Evolutionary conservation across 2,888 invertebrate genomes (phyloP), one percentile per base, ranked within the genome.

Genomic region (Chymomyza fuscimana): DNA sequence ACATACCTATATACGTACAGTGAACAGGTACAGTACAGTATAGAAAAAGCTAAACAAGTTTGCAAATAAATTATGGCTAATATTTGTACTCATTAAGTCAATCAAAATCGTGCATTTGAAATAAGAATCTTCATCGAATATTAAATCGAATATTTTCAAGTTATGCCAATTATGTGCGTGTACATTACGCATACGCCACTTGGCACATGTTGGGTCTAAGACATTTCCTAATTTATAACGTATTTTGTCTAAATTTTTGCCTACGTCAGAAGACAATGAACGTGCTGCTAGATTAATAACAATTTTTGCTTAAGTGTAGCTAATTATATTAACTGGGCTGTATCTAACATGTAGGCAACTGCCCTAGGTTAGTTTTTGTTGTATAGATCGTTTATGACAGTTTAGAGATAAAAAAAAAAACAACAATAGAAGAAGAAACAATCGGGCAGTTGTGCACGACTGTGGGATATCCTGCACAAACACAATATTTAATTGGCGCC

Each of bases 331-430:
- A 10, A 12, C 4, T 12, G 10, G 40, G 40, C 40, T 12, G 40
- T 12, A 46, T 46, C 40, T 12, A 80, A 78, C 63, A 69, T 64
- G 62, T 54, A 56, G 61, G 59, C 40, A 71, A 60, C 72, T 80
- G 80, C 71, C 81, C 69, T 80, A 80, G 80, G 80, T 78, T 78
- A 80, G 79, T 78, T 60, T 68, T 25, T 25, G 25, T 25, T 4
- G 4, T 25, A 3, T 2, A 25, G 25, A 25, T 25, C 25, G 25
- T 25, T 25, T 25, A 25, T 0, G 25, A 25, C 25, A 25, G 25
- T 25, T 25, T 4, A 25, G 25, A 3, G 25, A 25, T 25, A 25
- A 1, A 25, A 25, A 25, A 61, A 29, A 25, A 25, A 25, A 25
- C 25, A 25, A 25, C 19, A 19, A 2, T 19, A 19, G 19, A 19